Conservation (phyloP, 2,888 invertebrate species). For the Tetheella fluctuosa region DNA sequence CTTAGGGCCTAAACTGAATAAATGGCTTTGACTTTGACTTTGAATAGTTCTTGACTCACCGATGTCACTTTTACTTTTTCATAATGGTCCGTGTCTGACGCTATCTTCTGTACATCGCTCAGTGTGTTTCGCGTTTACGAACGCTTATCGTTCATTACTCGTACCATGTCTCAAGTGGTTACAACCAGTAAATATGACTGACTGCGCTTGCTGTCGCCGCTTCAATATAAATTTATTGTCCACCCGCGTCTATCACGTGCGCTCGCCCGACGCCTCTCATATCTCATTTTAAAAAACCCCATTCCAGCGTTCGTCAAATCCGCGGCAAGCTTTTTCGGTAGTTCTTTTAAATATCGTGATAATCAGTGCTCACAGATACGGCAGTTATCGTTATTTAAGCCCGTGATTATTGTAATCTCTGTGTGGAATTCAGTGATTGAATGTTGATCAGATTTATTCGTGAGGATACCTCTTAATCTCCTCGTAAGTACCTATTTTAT, state of each 20-base stretch:
- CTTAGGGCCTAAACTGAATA: too few relatives aligned
- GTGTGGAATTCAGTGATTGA: conserved; percentile 13
- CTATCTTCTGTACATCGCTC: conserved; percentile 6
- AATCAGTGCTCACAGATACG: conserved; percentile 32
- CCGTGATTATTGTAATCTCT: conserved; percentile 13
- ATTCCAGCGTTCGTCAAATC: background rate
- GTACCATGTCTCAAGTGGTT: conserved; percentile 59
- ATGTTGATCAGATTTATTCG: conserved; percentile 6
- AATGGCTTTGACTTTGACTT: too few relatives aligned
- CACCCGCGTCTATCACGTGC: conserved; percentile 57
- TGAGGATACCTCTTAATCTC: conserved; percentile 4
- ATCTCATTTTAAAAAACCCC: conserved; percentile 31
- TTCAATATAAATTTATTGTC: conserved; percentile 74
- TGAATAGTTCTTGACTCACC: background rate
- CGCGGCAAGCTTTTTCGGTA: background rate
- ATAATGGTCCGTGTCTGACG: background rate
- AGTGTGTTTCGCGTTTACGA: conserved; percentile 19
- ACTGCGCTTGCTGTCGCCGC: conserved; percentile 48
- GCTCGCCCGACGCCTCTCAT: conserved; percentile 47
- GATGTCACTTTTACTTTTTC: background rate
- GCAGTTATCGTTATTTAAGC: conserved; percentile 4
- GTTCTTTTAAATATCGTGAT: conserved; percentile 19
- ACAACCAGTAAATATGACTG: conserved; percentile 67
- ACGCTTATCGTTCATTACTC: conserved; percentile 43
- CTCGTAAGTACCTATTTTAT: conserved; percentile 1